Evolutionary conservation across 1,140 invertebrate genomes (phyloP).

Genomic region (Meloidogyne exigua): DNA sequence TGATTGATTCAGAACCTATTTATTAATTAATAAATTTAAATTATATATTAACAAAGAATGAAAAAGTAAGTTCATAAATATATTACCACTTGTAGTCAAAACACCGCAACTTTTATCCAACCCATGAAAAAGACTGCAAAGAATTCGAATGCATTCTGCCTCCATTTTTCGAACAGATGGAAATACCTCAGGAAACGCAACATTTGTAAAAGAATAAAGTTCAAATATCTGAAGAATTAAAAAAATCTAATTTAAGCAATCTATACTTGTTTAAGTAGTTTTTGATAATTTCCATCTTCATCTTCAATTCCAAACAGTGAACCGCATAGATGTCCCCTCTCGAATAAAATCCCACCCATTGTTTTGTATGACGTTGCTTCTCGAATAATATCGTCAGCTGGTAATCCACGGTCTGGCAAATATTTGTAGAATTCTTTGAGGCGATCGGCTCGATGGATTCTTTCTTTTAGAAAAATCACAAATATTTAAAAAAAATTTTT

Average conservation of each 20-base stretch:
- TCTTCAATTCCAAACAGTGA: slow-evolving; percentile 38
- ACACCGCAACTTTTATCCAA: slow-evolving; percentile 80
- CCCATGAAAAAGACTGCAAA: slow-evolving; percentile 82
- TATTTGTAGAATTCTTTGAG: slow-evolving; percentile 50
- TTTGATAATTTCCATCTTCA: slow-evolving; percentile 39
- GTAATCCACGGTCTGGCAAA: slow-evolving; percentile 43
- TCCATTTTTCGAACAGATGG: slow-evolving; percentile 95
- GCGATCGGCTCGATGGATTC: slow-evolving; percentile 27
- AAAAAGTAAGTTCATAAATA: neutral
- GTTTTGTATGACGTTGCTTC: slow-evolving; percentile 50
- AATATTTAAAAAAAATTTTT: neutral
- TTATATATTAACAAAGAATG: too few species aligned
- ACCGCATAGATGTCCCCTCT: slow-evolving; percentile 47
- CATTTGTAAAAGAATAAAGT: slow-evolving; percentile 41
- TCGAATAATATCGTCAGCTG: slow-evolving; percentile 41
- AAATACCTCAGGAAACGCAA: slow-evolving; percentile 45
- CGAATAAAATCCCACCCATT: slow-evolving; percentile 50
- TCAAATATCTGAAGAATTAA: slow-evolving; percentile 44
- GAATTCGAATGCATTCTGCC: slow-evolving; percentile 88
- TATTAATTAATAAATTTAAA: too few species aligned
- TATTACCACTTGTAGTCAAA: slow-evolving; percentile 68
- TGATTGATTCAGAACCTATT: slow-evolving; percentile 47
- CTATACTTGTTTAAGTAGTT: slow-evolving; percentile 26
- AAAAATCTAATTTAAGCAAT: neutral
- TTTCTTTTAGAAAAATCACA: slow-evolving; percentile 6